These are phyloP conservation scores for Laticauda laticaudata DNA, from an alignment of 2,113 vertebrate species.

Conservation along the genomic window DNA sequence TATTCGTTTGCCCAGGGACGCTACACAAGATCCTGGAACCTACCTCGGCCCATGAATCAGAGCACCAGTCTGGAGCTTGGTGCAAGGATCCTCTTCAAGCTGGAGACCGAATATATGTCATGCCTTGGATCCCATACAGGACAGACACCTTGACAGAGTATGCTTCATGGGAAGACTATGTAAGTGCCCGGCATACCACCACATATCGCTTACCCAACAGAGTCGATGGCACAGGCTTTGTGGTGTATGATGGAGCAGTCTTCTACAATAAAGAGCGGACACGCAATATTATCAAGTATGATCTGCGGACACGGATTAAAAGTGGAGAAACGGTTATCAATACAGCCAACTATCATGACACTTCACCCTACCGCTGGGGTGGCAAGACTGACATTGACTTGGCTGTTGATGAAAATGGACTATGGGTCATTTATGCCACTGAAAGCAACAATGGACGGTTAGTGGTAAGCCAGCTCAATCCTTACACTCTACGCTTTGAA, in stretches of 20 bases:
- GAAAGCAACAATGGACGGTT: conserved; percentile 87
- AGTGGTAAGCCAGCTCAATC: conserved; percentile 93
- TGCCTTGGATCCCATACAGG: conserved; percentile 95
- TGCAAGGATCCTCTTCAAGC: conserved; percentile 94
- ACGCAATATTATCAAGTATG: conserved; percentile 92
- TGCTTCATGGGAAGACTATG: conserved; percentile 90
- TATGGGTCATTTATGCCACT: conserved; percentile 94
- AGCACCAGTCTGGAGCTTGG: conserved; percentile 92
- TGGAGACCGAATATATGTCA: conserved; percentile 90
- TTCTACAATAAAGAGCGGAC: conserved; percentile 98
- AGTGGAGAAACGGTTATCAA: conserved; percentile 92
- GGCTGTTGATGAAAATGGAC: conserved; percentile 90
- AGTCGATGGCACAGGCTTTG: conserved; percentile 91
- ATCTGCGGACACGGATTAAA: conserved; percentile 91
- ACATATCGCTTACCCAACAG: conserved; percentile 92
- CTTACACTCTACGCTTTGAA: conserved; percentile 92
- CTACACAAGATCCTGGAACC: conserved; percentile 83
- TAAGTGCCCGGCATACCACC: conserved; percentile 83
- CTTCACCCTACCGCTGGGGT: conserved; percentile 92
- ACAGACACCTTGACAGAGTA: conserved; percentile 92
- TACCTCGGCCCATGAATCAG: conserved; percentile 85
- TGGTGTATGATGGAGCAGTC: conserved; percentile 91
- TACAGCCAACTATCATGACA: conserved; percentile 95
- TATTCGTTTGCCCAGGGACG: conserved; percentile 92
- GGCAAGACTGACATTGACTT: conserved; percentile 94